Percentiles rank a stretch among this genome's conserved stretches.
These are phyloP conservation scores for Eublepharis macularius DNA, from an alignment of 2,113 vertebrate genomes.

Conservation along the genomic window DNA sequence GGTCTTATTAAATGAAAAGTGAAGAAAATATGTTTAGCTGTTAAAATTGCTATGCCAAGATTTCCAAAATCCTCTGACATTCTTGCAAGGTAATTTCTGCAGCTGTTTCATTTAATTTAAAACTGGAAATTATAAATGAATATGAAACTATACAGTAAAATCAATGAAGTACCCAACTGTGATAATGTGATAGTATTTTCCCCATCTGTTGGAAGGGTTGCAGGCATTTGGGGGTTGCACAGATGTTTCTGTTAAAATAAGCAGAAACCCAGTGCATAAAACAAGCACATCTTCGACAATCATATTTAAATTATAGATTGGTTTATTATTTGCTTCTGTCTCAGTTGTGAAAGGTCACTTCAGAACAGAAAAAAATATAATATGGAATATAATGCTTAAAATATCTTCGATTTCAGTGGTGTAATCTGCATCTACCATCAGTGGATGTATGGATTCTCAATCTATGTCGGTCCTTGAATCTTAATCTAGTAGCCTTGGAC, in stretches of 20 bases:
- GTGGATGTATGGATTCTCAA: neutral
- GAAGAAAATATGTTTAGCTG: neutral
- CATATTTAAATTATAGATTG: conserved; percentile 10
- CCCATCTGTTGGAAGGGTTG: neutral
- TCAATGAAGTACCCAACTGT: neutral
- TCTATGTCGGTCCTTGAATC: neutral
- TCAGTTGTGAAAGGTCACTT: neutral
- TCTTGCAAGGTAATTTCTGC: neutral
- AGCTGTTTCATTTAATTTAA: conserved; percentile 35
- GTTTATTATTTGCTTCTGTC: neutral
- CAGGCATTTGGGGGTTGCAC: neutral
- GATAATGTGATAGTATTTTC: neutral
- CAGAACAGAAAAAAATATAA: neutral
- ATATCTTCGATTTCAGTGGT: neutral
- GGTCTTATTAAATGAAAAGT: neutral
- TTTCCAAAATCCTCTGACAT: accelerated
- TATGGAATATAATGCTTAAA: neutral
- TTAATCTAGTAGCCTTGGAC: neutral
- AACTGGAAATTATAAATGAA: neutral
- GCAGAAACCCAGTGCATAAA: neutral
- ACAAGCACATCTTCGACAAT: neutral
- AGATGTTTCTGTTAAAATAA: neutral
- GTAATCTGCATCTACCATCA: neutral
- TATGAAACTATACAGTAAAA: neutral
- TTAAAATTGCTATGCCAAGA: conserved; percentile 20